Evolutionary conservation across 2,797 vertebrate species (phyloP), one percentile per base, ranked within the genome.

Genomic region (Gadopsis bispinosus): DNA sequence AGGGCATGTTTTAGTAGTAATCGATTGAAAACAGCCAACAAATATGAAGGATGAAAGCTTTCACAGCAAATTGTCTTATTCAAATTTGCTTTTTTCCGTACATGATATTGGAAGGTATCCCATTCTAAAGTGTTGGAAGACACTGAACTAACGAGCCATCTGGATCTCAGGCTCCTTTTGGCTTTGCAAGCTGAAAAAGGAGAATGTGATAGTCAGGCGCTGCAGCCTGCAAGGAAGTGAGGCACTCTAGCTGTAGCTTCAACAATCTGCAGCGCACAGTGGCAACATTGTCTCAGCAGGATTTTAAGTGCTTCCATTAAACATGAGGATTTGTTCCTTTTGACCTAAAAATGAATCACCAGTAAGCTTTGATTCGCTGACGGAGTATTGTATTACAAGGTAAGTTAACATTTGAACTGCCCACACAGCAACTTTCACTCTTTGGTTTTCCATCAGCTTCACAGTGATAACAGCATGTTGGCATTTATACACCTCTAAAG

Each of bases 401-500:
- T 83, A 89, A 84, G 81, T 88, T 88, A 86, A 79, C 79, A 86
- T 89, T 82, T 86, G 69, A 84, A 91, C 89, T 90, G 87, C 85
- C 79, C 82, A 85, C 75, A 75, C 86, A 91, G 74, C 81, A 91
- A 83, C 74, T 86, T 74, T 64, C 35, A 37, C 37, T 79, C 78
- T 68, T 66, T 86, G 78, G 75, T 89, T 85, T 84, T 62, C 64
- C 73, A 81, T 89, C 78, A 85, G 83, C 81, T 90, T 80, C 77
- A 64, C 83, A 75, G 83, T 88, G 88, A 92, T 88, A 93, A 85
- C 81, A 83, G 86, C 79, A 76, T 83, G 87, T 82, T 90, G 83
- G 84, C 85, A 86, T 92, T 90, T 92, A 81, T 89, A 83, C 85
- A 83, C 74, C 74, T 80, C 89, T 84, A 87, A 92, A 91, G 88